Percentiles rank a stretch among this genome's conserved stretches.
Conservation (phyloP, 2,888 invertebrate species). For the Chaetogeoica ovagalla region DNA sequence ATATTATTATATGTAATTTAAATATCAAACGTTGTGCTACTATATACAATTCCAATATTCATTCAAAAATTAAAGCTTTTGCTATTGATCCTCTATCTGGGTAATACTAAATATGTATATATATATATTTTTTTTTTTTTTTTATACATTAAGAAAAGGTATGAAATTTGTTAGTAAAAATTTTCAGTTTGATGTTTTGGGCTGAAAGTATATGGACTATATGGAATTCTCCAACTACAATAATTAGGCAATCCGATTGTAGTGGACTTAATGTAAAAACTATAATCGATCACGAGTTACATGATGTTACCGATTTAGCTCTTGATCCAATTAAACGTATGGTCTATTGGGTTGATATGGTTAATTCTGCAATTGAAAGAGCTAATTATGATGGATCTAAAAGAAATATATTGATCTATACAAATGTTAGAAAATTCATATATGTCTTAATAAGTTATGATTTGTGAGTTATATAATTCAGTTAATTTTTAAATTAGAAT, state of each 20-base stretch:
- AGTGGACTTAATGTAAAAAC: conserved; percentile 61
- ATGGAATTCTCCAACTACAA: conserved; percentile 56
- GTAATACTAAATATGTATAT: conserved; percentile 55
- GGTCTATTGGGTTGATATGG: conserved; percentile 77
- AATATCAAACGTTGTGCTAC: conserved; percentile 63
- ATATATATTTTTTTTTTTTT: background rate
- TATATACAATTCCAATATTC: conserved; percentile 63
- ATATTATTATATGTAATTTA: conserved; percentile 64
- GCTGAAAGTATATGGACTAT: conserved; percentile 57
- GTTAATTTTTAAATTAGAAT: conserved; percentile 55
- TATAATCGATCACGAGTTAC: conserved; percentile 61
- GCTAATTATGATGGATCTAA: conserved; percentile 62
- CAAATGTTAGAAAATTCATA: conserved; percentile 54
- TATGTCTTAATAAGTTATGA: background rate
- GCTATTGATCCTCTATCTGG: conserved; percentile 65
- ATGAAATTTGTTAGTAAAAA: background rate
- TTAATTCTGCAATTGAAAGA: conserved; percentile 63
- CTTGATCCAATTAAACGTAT: conserved; percentile 65
- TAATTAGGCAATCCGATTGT: conserved; percentile 62
- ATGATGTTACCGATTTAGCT: conserved; percentile 66
- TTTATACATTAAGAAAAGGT: background rate
- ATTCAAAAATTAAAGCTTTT: conserved; percentile 65
- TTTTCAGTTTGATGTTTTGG: conserved; percentile 60
- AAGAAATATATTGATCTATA: conserved; percentile 61
- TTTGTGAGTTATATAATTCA: background rate